Percentiles rank a stretch among this genome's conserved stretches.
phyloP scores from a whole-genome alignment of 2,888 invertebrate species.

The Scaptomyza flava region DNA sequence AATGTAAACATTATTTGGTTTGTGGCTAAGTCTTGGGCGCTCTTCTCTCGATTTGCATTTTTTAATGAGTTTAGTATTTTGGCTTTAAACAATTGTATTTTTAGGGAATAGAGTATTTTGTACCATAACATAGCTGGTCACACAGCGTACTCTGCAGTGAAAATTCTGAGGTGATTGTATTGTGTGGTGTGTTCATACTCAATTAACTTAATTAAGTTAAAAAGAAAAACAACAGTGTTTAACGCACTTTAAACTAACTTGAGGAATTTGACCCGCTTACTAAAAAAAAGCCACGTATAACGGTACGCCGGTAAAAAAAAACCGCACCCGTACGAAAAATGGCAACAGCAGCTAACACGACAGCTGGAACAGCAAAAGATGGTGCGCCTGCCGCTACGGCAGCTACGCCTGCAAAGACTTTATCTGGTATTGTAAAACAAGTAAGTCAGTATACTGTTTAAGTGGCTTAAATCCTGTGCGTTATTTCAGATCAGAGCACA shows the following conservation, averaged over 20 bases:
- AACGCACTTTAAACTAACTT: constrained; percentile 67
- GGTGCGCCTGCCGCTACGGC: constrained; percentile 64
- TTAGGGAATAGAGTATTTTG: constrained; percentile 20
- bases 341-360: constrained; percentile 77
- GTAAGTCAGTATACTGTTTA: constrained; percentile 66
- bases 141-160: constrained; percentile 54
- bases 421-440: constrained; percentile 84
- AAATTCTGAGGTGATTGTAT: constrained; percentile 61
- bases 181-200: constrained; percentile 70
- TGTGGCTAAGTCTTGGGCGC: not conserved
- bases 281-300: constrained; percentile 54
- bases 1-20: too few species aligned
- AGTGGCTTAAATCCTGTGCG: not conserved
- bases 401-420: constrained; percentile 68
- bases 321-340: constrained; percentile 74
- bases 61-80: constrained; percentile 24
- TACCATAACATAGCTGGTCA: constrained; percentile 27
- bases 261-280: constrained; percentile 66
- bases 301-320: constrained; percentile 70
- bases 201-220: constrained; percentile 77
- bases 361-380: constrained; percentile 81
- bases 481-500: not conserved
- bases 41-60: not conserved
- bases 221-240: constrained; percentile 53
- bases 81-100: constrained; percentile 13